phyloP scores from a whole-genome alignment of 2,888 invertebrate genomes.

The Selenia dentaria region DNA sequence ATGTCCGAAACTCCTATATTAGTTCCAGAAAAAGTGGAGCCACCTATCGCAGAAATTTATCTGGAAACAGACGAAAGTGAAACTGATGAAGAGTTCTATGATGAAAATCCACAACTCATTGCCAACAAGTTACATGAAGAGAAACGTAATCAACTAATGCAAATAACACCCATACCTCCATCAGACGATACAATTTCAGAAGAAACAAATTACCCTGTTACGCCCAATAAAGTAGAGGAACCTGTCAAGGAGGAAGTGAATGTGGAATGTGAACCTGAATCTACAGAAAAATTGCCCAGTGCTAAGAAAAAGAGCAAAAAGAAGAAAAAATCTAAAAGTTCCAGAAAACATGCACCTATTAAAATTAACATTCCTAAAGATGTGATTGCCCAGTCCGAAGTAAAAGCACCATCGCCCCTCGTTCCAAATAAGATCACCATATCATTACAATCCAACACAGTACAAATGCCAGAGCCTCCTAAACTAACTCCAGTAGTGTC shows the following conservation, averaged over 20 bases:
- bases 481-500: conserved; percentile 37
- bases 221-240: conserved; percentile 79
- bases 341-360: conserved; percentile 77
- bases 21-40: conserved; percentile 81
- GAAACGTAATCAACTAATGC: conserved; percentile 88
- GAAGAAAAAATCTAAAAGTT: conserved; percentile 81
- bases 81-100: conserved; percentile 95
- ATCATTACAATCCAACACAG: conserved; percentile 79
- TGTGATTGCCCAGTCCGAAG: conserved; percentile 61
- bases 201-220: conserved; percentile 87
- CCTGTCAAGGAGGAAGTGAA: conserved; percentile 71
- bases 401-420: conserved; percentile 48
- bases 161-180: conserved; percentile 86
- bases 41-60: conserved; percentile 91
- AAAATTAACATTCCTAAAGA: conserved; percentile 86
- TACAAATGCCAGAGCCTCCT: conserved; percentile 72
- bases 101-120: conserved; percentile 90
- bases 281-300: conserved; percentile 76
- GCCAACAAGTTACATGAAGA: conserved; percentile 90
- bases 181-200: conserved; percentile 84
- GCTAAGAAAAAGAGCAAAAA: conserved; percentile 89
- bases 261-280: conserved; percentile 52
- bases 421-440: conserved; percentile 77
- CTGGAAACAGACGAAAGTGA: conserved; percentile 93
- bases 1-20: conserved; percentile 76